Percentiles rank a stretch among this genome's conserved stretches.
phyloP scores from a whole-genome alignment of 2,888 invertebrate genomes.

The Yponomeuta sedellus region DNA sequence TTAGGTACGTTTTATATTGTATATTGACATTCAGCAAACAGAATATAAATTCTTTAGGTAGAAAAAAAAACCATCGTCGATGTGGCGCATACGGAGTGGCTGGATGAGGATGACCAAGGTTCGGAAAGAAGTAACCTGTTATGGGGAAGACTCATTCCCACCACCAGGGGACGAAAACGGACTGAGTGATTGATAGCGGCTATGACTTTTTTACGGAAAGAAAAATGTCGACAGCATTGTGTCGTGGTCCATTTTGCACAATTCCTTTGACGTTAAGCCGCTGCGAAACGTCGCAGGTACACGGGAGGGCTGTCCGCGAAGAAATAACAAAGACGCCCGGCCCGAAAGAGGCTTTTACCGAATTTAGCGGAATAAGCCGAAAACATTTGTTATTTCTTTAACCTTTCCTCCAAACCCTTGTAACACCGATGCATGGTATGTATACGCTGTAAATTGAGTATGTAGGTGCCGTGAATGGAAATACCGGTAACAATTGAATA shows the following conservation, averaged over 20 bases:
- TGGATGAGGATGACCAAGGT: no score
- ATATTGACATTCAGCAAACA: no score
- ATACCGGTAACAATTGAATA: background rate
- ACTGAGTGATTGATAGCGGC: background rate
- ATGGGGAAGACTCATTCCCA: no score
- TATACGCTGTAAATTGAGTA: background rate
- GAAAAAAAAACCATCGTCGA: no score
- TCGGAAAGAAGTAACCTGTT: no score
- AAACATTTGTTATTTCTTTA: slow-evolving; percentile 14
- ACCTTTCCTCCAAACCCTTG: slow-evolving; percentile 11
- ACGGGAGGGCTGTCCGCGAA: slow-evolving; percentile 19
- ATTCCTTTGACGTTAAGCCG: background rate
- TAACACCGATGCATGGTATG: slow-evolving; percentile 5
- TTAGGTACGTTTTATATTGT: no score
- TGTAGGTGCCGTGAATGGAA: background rate
- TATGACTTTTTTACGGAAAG: background rate
- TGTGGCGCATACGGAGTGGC: no score
- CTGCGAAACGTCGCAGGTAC: background rate
- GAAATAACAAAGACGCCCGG: slow-evolving; percentile 30
- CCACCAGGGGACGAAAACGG: no score
- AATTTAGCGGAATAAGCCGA: slow-evolving; percentile 40
- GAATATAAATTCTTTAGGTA: no score
- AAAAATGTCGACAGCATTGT: background rate
- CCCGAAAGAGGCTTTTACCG: slow-evolving; percentile 22
- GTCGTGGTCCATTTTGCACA: background rate